A percentile compares a stretch with the other conserved stretches of the same genome.
Conservation (phyloP, 2,113 vertebrate genomes). For the Patagioenas fasciata region DNA sequence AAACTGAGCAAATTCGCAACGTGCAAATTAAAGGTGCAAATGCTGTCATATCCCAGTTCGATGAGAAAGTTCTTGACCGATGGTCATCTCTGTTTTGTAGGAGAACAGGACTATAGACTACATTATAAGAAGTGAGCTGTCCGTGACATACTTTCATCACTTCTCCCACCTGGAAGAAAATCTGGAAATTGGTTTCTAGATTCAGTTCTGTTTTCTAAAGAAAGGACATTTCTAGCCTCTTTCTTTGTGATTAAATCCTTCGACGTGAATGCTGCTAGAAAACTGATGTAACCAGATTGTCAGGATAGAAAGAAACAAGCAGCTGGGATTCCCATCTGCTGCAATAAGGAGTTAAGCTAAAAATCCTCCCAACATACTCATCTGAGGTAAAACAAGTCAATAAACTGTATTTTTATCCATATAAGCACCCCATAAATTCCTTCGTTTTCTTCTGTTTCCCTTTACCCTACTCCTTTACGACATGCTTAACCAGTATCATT, state of each 20-base stretch:
- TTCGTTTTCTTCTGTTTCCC: neutral
- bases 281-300: slow-evolving; percentile 68
- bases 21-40: neutral
- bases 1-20: neutral
- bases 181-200: neutral
- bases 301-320: slow-evolving; percentile 54
- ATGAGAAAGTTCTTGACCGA: neutral
- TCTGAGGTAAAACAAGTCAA: slow-evolving; percentile 54
- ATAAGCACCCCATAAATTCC: neutral
- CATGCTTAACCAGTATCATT: neutral
- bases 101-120: neutral
- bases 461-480: neutral
- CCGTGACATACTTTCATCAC: neutral
- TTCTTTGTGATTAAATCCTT: slow-evolving; percentile 54
- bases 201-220: slow-evolving; percentile 23
- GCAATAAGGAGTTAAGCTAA: slow-evolving; percentile 49
- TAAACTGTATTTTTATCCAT: slow-evolving; percentile 4
- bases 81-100: neutral
- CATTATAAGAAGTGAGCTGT: neutral
- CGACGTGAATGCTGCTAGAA: slow-evolving; percentile 6
- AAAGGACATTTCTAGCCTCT: slow-evolving; percentile 17
- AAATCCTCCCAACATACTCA: slow-evolving; percentile 31
- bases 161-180: neutral
- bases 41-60: neutral
- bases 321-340: slow-evolving; percentile 69